Evolutionary conservation across 2,888 invertebrate species (phyloP), one percentile per base, ranked within the genome.

Genomic region (Plebejus argus): DNA sequence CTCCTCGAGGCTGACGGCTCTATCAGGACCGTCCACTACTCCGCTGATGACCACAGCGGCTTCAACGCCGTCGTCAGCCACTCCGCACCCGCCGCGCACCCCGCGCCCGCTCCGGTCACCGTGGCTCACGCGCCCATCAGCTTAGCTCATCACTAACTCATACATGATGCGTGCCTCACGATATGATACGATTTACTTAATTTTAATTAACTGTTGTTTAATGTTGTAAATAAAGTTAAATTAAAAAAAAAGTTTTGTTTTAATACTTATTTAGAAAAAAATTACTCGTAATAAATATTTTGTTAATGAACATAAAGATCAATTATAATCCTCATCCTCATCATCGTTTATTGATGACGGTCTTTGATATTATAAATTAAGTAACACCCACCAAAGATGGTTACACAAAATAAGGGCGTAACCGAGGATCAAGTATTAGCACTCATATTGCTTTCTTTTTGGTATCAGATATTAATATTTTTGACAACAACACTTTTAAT

Each of bases 1-100:
- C 87, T 95, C 75, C 87, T 92, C 81, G 94, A 95, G 84, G 92
- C 94, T 61, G 94, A 93, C 80, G 95, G 95, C 81, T 94, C 95
- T 84, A 88, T 95, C 80, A 91, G 95, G 82, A 94, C 86, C 77
- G 95, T 95, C 18, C 89, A 94, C 82, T 95, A 95, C 86, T 87
- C 90, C 85, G 95, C 95, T 53, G 95, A 95, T 82, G 91, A 94
- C 84, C 93, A 94, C 87, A 85, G 84, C 82, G 91, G 91, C 79
- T 90, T 84, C 83, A 84, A 85, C 81, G 85, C 84, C n/a, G 80
- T 84, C 28, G 85, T 85, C 78, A 81, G 79, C 80, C 80, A 81
- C 80, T 82, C 82, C 35, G 83, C 80, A 0, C 83, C 83, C 56
- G 79, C 81, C 4, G 79, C 81, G 35, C 83, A 82, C 77, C 75